These are phyloP conservation scores for Ashinkailepas kermadecensis DNA, from an alignment of 2,888 invertebrate genomes.

Conservation along the genomic window DNA sequence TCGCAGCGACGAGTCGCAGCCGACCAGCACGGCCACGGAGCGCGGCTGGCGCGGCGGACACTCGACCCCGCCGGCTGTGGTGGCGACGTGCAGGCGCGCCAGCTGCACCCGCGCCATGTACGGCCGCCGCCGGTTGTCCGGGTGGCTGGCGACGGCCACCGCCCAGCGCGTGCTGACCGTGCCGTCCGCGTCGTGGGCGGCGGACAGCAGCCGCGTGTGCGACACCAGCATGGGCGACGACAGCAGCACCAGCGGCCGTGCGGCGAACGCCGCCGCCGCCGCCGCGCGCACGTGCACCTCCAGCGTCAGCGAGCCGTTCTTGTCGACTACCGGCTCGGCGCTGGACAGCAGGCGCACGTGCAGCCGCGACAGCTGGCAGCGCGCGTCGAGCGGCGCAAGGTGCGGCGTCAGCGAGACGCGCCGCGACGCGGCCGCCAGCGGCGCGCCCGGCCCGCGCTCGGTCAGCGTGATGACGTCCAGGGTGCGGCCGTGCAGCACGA, in stretches of 20 bases:
- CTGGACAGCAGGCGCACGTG: no score
- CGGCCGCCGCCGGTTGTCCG: not conserved
- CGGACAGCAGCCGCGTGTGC: not conserved
- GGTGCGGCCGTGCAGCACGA: not conserved
- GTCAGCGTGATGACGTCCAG: not conserved
- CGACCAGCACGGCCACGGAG: not conserved
- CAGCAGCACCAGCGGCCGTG: not conserved
- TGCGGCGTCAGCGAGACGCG: not conserved
- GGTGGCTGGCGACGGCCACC: not conserved
- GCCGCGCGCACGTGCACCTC: not conserved
- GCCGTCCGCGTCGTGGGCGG: not conserved
- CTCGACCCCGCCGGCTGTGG: not conserved
- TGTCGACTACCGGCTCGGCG: not conserved
- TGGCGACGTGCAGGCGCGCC: not conserved
- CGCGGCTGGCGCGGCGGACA: not conserved
- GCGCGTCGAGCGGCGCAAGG: not conserved
- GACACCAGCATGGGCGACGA: not conserved
- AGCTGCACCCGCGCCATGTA: not conserved
- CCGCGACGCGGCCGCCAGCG: not conserved
- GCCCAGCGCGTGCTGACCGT: not conserved
- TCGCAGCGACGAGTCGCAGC: not conserved
- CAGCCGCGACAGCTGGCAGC: not conserved
- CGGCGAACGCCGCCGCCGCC: not conserved
- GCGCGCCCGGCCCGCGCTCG: not conserved
- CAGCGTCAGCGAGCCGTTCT: not conserved